Percentiles rank a stretch among this genome's conserved stretches.
phyloP scores from a whole-genome alignment of 2,797 vertebrate genomes.

The Notolepis coatsorum region DNA sequence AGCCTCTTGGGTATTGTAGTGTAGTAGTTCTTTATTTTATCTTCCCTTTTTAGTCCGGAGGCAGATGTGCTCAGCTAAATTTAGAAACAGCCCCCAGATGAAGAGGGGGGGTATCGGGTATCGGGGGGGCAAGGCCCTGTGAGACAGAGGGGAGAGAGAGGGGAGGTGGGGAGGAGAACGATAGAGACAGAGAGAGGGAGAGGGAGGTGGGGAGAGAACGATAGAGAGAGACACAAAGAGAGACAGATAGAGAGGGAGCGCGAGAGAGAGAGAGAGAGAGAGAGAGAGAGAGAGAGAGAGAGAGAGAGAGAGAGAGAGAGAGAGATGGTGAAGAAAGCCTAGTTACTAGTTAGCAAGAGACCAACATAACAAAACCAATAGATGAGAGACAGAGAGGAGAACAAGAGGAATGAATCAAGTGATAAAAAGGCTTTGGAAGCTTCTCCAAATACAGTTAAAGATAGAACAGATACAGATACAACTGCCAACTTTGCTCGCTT shows the following conservation, averaged over 20 bases:
- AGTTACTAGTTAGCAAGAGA: no score
- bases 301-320: slow-evolving; percentile 7
- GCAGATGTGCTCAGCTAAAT: slow-evolving; percentile 65
- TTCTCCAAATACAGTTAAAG: background rate
- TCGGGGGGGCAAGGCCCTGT: slow-evolving; percentile 39
- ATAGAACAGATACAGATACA: slow-evolving; percentile 47
- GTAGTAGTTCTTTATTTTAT: slow-evolving; percentile 10
- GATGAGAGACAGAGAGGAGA: slow-evolving; percentile 1
- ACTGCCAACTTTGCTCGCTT: slow-evolving; percentile 58
- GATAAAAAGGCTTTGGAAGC: no score
- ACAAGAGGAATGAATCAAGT: no score
- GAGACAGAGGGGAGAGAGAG: slow-evolving; percentile 47
- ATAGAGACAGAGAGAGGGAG: slow-evolving; percentile 17
- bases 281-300: slow-evolving; percentile 41
- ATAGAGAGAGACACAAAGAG: slow-evolving; percentile 36
- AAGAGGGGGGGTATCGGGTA: slow-evolving; percentile 52
- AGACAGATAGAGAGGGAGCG: slow-evolving; percentile 26
- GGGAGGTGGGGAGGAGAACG: slow-evolving; percentile 30
- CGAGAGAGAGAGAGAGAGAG: slow-evolving; percentile 54
- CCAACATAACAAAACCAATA: background rate
- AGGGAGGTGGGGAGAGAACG: slow-evolving; percentile 30
- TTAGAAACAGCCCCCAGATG: slow-evolving; percentile 65
- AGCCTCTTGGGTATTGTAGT: slow-evolving; percentile 53
- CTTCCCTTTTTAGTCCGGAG: slow-evolving; percentile 44
- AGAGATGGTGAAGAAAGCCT: no score